phyloP scores from a whole-genome alignment of 1,140 invertebrate species.

The Drosophila elegans region DNA sequence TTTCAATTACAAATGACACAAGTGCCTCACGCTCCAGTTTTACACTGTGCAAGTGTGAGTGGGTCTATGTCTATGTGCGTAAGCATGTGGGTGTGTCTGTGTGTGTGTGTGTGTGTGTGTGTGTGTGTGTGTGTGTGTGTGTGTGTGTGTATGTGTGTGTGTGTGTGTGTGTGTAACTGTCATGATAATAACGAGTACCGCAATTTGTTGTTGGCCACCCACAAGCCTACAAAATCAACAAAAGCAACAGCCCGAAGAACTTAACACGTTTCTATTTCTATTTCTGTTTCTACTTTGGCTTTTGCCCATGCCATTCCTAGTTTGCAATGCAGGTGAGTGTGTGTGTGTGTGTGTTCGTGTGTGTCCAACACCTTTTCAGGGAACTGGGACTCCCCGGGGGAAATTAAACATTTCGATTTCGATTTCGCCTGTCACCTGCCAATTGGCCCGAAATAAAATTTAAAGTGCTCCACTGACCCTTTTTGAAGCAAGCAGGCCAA shows the following conservation, averaged over 20 bases:
- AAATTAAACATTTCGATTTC: slow-evolving; percentile 25
- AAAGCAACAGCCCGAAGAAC: slow-evolving; percentile 48
- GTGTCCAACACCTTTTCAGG: slow-evolving; percentile 35
- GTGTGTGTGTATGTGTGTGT: slow-evolving; percentile 14
- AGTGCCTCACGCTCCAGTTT: slow-evolving; percentile 80
- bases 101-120: slow-evolving; percentile 30
- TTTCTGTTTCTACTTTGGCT: slow-evolving; percentile 18
- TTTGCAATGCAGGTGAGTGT: not conserved
- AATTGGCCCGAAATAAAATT: slow-evolving; percentile 16
- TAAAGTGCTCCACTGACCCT: slow-evolving; percentile 9
- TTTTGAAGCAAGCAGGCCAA: not conserved
- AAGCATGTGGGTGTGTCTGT: not conserved
- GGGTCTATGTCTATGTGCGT: too few species aligned
- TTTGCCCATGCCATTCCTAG: not conserved
- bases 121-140: slow-evolving; percentile 12
- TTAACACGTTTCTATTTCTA: slow-evolving; percentile 62
- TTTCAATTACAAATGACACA: slow-evolving; percentile 84
- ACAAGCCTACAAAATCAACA: slow-evolving; percentile 40
- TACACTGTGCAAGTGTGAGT: slow-evolving; percentile 7
- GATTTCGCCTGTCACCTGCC: slow-evolving; percentile 18
- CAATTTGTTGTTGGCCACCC: slow-evolving; percentile 73
- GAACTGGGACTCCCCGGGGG: not conserved
- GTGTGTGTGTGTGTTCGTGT: not conserved
- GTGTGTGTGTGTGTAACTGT: slow-evolving; percentile 26
- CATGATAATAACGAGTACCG: slow-evolving; percentile 73